phyloP scores from a whole-genome alignment of 2,888 invertebrate genomes.

The Hydrotaea diabolus region DNA sequence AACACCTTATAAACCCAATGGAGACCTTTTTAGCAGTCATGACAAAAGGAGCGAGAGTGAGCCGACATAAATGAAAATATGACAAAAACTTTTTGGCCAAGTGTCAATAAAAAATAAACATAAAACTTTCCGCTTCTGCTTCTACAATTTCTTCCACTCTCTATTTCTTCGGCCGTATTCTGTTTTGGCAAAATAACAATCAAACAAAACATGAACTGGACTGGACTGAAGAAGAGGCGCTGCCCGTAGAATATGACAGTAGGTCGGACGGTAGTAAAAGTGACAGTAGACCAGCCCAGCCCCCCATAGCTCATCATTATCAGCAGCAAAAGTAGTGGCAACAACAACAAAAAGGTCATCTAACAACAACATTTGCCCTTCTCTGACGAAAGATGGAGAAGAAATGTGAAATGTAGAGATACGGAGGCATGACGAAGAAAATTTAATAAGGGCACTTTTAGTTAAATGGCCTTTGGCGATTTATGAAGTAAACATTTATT shows the following conservation, averaged over 20 bases:
- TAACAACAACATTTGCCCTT: constrained; percentile 32
- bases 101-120: constrained; percentile 52
- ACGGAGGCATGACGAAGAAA: background rate
- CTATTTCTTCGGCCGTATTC: background rate
- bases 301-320: background rate
- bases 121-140: constrained; percentile 36
- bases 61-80: constrained; percentile 40
- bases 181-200: constrained; percentile 32
- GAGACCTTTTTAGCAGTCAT: constrained; percentile 19
- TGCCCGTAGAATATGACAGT: constrained; percentile 34
- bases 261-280: constrained; percentile 18
- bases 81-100: constrained; percentile 46
- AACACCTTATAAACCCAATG: constrained; percentile 50
- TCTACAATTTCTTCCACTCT: background rate
- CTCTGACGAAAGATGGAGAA: background rate
- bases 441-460: constrained; percentile 50
- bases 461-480: constrained; percentile 52
- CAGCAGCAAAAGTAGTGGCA: background rate
- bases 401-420: background rate
- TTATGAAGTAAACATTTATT: constrained; percentile 44
- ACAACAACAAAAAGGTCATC: constrained; percentile 41
- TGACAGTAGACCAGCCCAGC: background rate
- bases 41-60: background rate
- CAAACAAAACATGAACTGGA: constrained; percentile 22
- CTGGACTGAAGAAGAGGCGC: constrained; percentile 12